phyloP scores from a whole-genome alignment of 2,888 invertebrate species.

The Agonopterix alstromeriana region DNA sequence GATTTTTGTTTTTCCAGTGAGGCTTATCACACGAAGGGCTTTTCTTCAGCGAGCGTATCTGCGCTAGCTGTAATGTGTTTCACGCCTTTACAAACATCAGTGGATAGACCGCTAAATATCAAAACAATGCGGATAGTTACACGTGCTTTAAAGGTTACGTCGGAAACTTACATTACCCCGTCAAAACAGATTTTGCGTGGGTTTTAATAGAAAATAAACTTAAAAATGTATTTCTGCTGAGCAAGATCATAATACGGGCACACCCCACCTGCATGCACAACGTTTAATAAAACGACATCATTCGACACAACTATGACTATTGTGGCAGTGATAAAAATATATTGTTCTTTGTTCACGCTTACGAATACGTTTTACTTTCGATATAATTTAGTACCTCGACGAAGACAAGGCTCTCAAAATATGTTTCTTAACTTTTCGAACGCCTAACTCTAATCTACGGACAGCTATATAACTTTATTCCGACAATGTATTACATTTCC shows the following conservation, averaged over 20 bases:
- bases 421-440: conserved; percentile 48
- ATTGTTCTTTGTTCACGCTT: conserved; percentile 41
- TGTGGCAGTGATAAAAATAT: conserved; percentile 72
- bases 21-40: too few species aligned
- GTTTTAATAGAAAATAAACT: conserved; percentile 12
- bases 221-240: conserved; percentile 21
- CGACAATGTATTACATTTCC: conserved; percentile 13
- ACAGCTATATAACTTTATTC: conserved; percentile 28
- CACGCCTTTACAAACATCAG: conserved; percentile 48
- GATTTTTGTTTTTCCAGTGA: too few species aligned
- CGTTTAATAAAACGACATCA: conserved; percentile 14
- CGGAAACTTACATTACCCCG: conserved; percentile 1
- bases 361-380: conserved; percentile 34
- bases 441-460: conserved; percentile 31
- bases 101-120: conserved; percentile 16
- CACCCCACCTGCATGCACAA: conserved; percentile 24
- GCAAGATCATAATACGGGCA: conserved; percentile 22
- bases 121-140: conserved; percentile 11
- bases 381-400: conserved; percentile 46
- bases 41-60: conserved; percentile 15
- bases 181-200: conserved; percentile 18
- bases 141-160: conserved; percentile 9
- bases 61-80: conserved; percentile 61
- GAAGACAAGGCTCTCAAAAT: conserved; percentile 48
- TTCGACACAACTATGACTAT: conserved; percentile 36